Evolutionary conservation across 2,113 vertebrate genomes (phyloP), one percentile per base, ranked within the genome.

Genomic region (Ploceus nigricollis): DNA sequence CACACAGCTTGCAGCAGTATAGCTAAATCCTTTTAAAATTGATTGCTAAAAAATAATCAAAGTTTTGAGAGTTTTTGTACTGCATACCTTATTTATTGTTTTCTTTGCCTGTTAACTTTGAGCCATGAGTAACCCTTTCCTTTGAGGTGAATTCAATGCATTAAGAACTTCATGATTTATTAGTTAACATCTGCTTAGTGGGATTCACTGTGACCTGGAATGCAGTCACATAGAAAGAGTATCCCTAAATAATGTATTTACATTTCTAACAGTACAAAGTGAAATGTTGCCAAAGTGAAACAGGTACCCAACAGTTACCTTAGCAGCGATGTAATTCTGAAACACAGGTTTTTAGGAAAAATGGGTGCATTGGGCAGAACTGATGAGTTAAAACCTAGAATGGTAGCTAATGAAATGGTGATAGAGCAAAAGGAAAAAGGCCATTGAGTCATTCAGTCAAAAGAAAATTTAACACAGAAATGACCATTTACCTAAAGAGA

Each of bases 241-340:
- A 37, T 61, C 65, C 23, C 40, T 60, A 42, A 80, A 64, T 40
- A 81, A 77, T 30, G 0, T 57, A n/a, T 71, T 84, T 82, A 44
- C 10, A 61, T 30, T 18, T 73, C 2, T 57, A 92, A 57, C 4
- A 42, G 25, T 39, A 60, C 10, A 73, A 91, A 63, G 11, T 12
- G 13, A 81, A 48, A 71, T 35, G 15, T 10, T 87, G 45, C 18
- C 30, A 58, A 20, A 72, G 1, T 50, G 37, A 80, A 96, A 75
- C 1, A 7, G 2, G 7, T 19, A 40, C 9, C 27, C 16, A 25
- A 28, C 2, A 2, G 15, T 2, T 27, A 37, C 18, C 7, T 57
- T 54, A 65, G 5, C 3, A 0, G 12, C 54, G 23, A 70, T 10
- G 19, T 58, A 81, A 73, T 84, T 80, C 30, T 42, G 33, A 47